These are phyloP conservation scores for Gymnothorax javanicus DNA, from an alignment of 2,797 vertebrate species.

Conservation along the genomic window DNA sequence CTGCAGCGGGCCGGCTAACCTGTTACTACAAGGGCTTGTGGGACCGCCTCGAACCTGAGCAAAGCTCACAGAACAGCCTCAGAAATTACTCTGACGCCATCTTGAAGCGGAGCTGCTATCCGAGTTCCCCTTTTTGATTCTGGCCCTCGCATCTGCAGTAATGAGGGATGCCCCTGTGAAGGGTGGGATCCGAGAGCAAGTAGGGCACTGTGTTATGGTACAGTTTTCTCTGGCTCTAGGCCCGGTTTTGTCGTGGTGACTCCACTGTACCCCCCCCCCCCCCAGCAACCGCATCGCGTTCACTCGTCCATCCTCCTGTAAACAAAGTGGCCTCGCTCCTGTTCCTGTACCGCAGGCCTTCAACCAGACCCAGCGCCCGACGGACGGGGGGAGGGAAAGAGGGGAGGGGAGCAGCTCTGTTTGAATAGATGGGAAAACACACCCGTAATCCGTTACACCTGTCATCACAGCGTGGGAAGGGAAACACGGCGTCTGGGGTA, in stretches of 20 bases:
- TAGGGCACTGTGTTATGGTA: background rate
- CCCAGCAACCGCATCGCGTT: too few species aligned
- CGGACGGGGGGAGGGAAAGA: background rate
- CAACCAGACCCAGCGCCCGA: background rate
- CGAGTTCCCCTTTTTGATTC: background rate
- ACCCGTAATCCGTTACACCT: constrained; percentile 46
- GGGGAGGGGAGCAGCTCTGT: background rate
- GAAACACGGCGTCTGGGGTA: constrained; percentile 31
- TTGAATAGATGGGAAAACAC: constrained; percentile 46
- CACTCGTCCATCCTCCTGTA: too few species aligned
- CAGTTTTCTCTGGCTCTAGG: background rate
- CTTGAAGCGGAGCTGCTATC: background rate
- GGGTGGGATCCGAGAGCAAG: background rate
- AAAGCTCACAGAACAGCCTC: background rate
- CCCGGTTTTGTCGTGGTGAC: background rate
- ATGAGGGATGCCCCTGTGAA: background rate
- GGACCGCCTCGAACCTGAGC: too few species aligned
- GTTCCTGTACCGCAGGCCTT: background rate
- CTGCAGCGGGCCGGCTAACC: too few species aligned
- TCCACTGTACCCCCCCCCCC: too few species aligned
- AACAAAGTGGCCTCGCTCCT: too few species aligned
- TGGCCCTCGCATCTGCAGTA: background rate
- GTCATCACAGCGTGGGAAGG: constrained; percentile 34
- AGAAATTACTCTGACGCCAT: background rate
- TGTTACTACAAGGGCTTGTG: too few species aligned